These are phyloP conservation scores for Margaritifera margaritifera DNA, from an alignment of 2,888 invertebrate genomes.

Conservation along the genomic window DNA sequence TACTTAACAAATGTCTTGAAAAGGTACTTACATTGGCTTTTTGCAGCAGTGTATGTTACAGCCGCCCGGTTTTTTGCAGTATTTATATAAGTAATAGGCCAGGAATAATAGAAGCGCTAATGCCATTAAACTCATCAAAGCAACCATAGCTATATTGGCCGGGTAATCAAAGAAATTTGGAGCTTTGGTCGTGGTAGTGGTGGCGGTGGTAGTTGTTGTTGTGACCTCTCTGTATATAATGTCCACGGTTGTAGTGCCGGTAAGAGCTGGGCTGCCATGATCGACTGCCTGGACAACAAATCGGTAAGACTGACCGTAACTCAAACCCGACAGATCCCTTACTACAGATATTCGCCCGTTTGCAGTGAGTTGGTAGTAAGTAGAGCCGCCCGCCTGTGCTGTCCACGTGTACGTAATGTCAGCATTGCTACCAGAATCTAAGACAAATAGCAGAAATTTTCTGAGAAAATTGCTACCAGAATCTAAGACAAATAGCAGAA, in stretches of 20 bases:
- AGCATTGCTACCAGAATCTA: slow-evolving; percentile 27
- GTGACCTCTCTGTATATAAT: slow-evolving; percentile 26
- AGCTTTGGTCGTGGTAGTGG: neutral
- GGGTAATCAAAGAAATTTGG: slow-evolving; percentile 17
- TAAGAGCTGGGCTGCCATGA: slow-evolving; percentile 26
- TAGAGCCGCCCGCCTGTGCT: neutral
- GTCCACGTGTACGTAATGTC: slow-evolving; percentile 19
- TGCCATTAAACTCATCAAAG: slow-evolving; percentile 6
- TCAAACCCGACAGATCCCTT: slow-evolving; percentile 14
- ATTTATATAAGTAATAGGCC: slow-evolving; percentile 4
- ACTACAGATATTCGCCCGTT: slow-evolving; percentile 10
- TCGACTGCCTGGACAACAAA: slow-evolving; percentile 35
- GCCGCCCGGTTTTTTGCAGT: neutral
- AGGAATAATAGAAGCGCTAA: neutral
- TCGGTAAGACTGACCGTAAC: slow-evolving; percentile 25
- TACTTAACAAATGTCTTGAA: no score
- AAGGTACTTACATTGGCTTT: no score
- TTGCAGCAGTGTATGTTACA: no score
- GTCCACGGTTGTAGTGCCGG: slow-evolving; percentile 30
- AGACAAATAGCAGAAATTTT: no score
- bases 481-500: slow-evolving; percentile 6
- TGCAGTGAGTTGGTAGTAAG: slow-evolving; percentile 16
- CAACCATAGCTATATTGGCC: slow-evolving; percentile 14
- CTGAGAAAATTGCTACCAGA: slow-evolving; percentile 22
- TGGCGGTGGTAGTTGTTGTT: slow-evolving; percentile 2